Conservation (phyloP, 2,113 vertebrate species). For the Anarhynchus alexandrinus region DNA sequence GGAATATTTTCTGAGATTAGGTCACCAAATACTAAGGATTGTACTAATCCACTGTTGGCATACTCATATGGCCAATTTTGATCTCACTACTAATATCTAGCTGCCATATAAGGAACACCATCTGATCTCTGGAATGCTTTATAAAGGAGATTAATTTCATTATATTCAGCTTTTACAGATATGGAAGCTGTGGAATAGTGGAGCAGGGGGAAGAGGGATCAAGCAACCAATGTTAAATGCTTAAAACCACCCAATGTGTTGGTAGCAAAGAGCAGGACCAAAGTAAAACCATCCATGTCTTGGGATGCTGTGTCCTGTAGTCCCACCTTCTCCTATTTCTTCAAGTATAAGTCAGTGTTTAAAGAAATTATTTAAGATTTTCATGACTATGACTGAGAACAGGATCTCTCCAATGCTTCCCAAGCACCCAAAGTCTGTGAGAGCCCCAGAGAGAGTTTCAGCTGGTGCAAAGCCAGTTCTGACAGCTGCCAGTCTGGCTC, state of each 20-base stretch:
- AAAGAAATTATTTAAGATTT: not conserved
- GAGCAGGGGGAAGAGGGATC: not conserved
- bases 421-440: not conserved
- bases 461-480: not conserved
- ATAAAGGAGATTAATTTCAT: not conserved
- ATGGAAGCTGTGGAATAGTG: not conserved
- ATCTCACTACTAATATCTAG: not conserved
- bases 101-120: not conserved
- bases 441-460: not conserved
- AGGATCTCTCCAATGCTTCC: not conserved
- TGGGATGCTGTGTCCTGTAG: not conserved
- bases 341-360: not conserved
- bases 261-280: not conserved
- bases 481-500: not conserved
- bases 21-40: constrained; percentile 20
- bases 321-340: not conserved
- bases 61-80: not conserved
- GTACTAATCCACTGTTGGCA: constrained; percentile 16
- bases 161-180: not conserved
- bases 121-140: not conserved
- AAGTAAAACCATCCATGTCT: not conserved
- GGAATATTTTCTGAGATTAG: constrained; percentile 15
- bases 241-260: not conserved
- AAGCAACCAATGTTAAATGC: not conserved
- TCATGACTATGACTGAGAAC: not conserved